These are phyloP conservation scores for Chelonus formosanus DNA, from an alignment of 2,888 invertebrate genomes.

Conservation along the genomic window DNA sequence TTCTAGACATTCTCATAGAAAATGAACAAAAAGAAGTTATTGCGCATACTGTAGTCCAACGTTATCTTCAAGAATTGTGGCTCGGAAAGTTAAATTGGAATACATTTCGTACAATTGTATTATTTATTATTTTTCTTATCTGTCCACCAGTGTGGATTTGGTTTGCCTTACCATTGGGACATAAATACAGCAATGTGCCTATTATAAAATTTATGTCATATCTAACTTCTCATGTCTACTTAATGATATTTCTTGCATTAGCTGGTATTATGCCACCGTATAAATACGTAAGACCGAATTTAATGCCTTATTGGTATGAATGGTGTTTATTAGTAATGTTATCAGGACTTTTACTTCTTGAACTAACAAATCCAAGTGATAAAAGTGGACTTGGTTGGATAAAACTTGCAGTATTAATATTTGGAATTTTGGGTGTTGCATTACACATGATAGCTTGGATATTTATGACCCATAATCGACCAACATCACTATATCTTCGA, in stretches of 20 bases:
- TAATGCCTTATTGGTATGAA: constrained; percentile 95
- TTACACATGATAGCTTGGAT: constrained; percentile 86
- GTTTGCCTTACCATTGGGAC: constrained; percentile 93
- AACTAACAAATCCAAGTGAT: constrained; percentile 97
- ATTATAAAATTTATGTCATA: constrained; percentile 99
- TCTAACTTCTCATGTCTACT: constrained; percentile 96
- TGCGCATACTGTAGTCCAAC: constrained; percentile 96
- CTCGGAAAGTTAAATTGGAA: constrained; percentile 97
- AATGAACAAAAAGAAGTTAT: constrained; percentile 99
- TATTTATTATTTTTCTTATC: constrained; percentile 90
- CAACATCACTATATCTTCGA: constrained; percentile 89
- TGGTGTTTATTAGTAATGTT: constrained; percentile 95
- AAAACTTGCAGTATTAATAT: constrained; percentile 84
- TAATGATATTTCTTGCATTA: constrained; percentile 91
- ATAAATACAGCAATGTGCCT: constrained; percentile 97
- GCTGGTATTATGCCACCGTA: constrained; percentile 90
- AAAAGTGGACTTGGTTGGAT: constrained; percentile 97
- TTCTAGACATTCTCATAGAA: constrained; percentile 96
- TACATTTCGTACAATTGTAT: constrained; percentile 91
- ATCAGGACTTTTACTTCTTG: constrained; percentile 92
- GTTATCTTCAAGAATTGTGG: constrained; percentile 98
- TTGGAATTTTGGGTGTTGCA: constrained; percentile 90
- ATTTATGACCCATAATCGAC: constrained; percentile 75
- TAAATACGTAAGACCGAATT: constrained; percentile 79
- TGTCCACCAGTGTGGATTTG: constrained; percentile 97